Conservation (phyloP, 1,140 invertebrate species). For the Drosophila takahashii region DNA sequence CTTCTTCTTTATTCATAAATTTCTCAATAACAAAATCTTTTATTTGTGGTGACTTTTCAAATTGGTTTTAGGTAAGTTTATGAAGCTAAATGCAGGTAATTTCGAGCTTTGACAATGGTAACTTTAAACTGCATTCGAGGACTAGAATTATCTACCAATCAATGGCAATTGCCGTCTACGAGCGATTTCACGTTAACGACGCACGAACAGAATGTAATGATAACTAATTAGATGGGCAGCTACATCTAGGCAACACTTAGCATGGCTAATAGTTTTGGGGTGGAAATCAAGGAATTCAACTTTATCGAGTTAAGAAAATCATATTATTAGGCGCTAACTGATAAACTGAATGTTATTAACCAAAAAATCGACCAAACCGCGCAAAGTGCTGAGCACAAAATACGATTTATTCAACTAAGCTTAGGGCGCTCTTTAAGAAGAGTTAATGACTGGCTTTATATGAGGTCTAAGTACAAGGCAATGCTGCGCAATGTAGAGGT, state of each 20-base stretch:
- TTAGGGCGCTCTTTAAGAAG: slow-evolving; percentile 38
- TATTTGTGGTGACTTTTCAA: slow-evolving; percentile 38
- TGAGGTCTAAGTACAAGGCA: slow-evolving; percentile 38
- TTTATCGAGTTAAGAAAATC: slow-evolving; percentile 17
- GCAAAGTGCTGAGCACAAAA: slow-evolving; percentile 60
- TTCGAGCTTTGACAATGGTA: slow-evolving; percentile 21
- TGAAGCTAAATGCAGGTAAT: slow-evolving; percentile 52
- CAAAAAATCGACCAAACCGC: slow-evolving; percentile 42
- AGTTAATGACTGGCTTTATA: slow-evolving; percentile 36
- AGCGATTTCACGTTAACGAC: slow-evolving; percentile 33
- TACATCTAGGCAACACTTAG: slow-evolving; percentile 44
- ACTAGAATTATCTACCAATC: slow-evolving; percentile 34
- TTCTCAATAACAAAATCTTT: slow-evolving; percentile 29
- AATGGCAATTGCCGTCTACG: slow-evolving; percentile 24
- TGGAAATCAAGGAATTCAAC: slow-evolving; percentile 5
- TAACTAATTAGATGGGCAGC: slow-evolving; percentile 29
- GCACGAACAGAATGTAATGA: slow-evolving; percentile 40
- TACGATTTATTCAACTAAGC: slow-evolving; percentile 53
- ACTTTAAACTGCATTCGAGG: slow-evolving; percentile 37
- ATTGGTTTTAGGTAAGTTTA: slow-evolving; percentile 44
- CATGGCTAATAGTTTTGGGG: slow-evolving; percentile 27
- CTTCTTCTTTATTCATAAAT: slow-evolving; percentile 15
- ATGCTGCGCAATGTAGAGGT: slow-evolving; percentile 12
- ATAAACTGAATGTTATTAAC: slow-evolving; percentile 35
- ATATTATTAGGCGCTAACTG: slow-evolving; percentile 33